phyloP scores from a whole-genome alignment of 2,888 invertebrate species.

The Pristionchus fissidentatus region DNA sequence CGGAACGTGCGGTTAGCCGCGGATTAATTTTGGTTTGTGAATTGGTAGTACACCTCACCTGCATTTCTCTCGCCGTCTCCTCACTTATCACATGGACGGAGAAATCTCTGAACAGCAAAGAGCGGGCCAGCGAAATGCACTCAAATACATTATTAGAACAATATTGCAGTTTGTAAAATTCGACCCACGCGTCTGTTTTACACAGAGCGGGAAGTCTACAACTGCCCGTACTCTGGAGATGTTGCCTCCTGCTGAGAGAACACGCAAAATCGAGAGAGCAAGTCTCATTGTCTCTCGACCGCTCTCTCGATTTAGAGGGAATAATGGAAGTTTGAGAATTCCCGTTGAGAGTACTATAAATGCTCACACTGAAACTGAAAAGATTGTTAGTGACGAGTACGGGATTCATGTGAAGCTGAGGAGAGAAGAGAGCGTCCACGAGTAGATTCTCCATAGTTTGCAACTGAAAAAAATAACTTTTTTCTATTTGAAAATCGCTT shows the following conservation, averaged over 20 bases:
- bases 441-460: slow-evolving; percentile 58
- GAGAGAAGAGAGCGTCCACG: slow-evolving; percentile 30
- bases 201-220: neutral
- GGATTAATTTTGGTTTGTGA: neutral
- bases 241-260: no score
- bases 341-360: neutral
- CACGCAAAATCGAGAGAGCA: no score
- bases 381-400: slow-evolving; percentile 74
- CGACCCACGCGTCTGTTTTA: neutral
- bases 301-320: no score
- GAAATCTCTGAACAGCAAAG: slow-evolving; percentile 60
- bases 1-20: neutral
- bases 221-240: no score
- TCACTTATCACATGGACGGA: slow-evolving; percentile 63
- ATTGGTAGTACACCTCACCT: slow-evolving; percentile 47
- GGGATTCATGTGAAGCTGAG: slow-evolving; percentile 49
- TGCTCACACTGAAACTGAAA: slow-evolving; percentile 58
- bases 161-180: neutral
- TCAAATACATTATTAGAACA: slow-evolving; percentile 48
- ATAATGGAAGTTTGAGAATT: no score
- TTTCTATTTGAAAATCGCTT: slow-evolving; percentile 52
- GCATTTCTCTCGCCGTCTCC: slow-evolving; percentile 62
- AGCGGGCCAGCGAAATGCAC: slow-evolving; percentile 59
- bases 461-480: slow-evolving; percentile 66
- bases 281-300: no score